phyloP scores from a whole-genome alignment of 37 sponge, comb jelly and placozoan genomes.

The Oscarella lobularis region DNA sequence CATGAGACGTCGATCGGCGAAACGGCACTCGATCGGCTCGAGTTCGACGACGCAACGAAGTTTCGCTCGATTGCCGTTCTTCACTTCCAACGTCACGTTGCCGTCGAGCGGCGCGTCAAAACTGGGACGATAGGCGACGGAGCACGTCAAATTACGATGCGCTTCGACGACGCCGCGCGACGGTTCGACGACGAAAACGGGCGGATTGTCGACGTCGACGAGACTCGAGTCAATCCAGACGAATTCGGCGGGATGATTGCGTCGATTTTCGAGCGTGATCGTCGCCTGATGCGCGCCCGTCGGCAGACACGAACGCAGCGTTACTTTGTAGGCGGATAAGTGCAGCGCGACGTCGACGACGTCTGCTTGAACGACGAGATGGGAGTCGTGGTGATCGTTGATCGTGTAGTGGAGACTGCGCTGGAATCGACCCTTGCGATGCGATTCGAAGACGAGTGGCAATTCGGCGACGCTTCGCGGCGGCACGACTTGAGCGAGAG shows the following conservation, averaged over 20 bases:
- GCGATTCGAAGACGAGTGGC: constrained; percentile 18
- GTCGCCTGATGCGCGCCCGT: neutral
- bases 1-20: constrained; percentile 30
- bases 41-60: neutral
- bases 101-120: neutral
- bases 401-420: constrained; percentile 38
- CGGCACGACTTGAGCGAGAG: constrained; percentile 25
- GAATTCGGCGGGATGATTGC: neutral
- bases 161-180: neutral
- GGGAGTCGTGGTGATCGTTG: constrained; percentile 23
- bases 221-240: neutral
- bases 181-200: neutral
- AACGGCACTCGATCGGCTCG: neutral
- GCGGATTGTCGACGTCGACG: neutral
- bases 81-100: neutral
- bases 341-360: constrained; percentile 13
- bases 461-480: constrained; percentile 14
- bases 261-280: neutral
- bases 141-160: neutral
- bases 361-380: constrained; percentile 26
- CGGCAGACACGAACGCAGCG: constrained; percentile 2
- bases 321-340: constrained; percentile 30
- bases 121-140: neutral
- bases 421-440: constrained; percentile 10
- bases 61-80: neutral